These are phyloP conservation scores for Cichladusa arquata DNA, from an alignment of 2,113 vertebrate species.

Conservation along the genomic window DNA sequence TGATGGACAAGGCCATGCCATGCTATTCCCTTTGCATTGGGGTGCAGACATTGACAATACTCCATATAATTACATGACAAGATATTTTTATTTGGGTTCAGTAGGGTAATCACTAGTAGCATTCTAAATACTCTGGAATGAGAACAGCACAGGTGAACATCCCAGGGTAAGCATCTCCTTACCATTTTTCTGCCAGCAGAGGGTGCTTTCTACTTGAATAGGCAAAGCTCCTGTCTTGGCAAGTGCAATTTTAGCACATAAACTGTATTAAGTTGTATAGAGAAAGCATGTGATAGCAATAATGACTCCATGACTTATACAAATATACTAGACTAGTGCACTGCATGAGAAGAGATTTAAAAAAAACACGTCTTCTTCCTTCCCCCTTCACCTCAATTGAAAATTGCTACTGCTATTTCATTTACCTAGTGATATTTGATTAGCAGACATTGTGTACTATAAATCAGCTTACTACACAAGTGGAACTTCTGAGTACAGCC, in stretches of 20 bases:
- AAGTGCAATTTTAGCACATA: neutral
- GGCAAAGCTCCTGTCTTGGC: neutral
- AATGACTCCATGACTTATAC: neutral
- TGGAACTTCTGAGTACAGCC: neutral
- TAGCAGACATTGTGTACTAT: neutral
- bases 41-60: neutral
- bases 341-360: neutral
- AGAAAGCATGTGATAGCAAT: neutral
- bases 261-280: neutral
- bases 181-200: neutral
- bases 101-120: neutral
- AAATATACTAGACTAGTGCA: neutral
- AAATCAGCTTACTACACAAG: neutral
- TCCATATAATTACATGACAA: neutral
- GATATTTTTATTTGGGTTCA: conserved; percentile 2
- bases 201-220: neutral
- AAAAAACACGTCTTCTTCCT: neutral
- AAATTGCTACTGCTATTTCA: neutral
- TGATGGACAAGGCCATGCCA: neutral
- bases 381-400: neutral
- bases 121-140: neutral
- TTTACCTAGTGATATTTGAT: neutral
- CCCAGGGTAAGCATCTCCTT: neutral
- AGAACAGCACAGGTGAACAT: neutral
- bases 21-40: neutral